Base-by-base conservation (phyloP, 2,797 vertebrate species). In the Girardinus metallicus region DNA sequence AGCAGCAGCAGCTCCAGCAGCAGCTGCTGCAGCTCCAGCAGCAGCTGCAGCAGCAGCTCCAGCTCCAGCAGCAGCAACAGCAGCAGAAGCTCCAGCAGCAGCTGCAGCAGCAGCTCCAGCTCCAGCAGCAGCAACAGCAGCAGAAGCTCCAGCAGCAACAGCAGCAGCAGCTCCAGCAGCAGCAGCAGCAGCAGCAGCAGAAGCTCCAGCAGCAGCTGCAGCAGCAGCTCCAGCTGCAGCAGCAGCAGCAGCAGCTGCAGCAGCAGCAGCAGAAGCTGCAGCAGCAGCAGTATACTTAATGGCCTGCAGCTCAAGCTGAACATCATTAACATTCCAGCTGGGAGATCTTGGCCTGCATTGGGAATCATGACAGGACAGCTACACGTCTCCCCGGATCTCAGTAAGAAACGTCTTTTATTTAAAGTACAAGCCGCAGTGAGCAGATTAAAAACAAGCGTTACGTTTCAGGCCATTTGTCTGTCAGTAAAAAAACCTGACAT, bases 261-360 rank as follows among this genome's bases (percentile, higher is more conserved):
- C n/a, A n/a, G n/a, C n/a, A n/a, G n/a, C n/a, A n/a, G n/a, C n/a
- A n/a, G n/a, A n/a, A n/a, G n/a, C n/a, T n/a, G n/a, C n/a, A n/a
- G 6, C 39, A 39, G 39, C 39, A 39, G 4, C 39, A 39, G 39
- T 5, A 1, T 8, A 41, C 66, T 77, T 57, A 75, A 86, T 85
- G 83, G 89, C 92, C 93, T 88, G 11, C 87, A 86, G 94, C 89
- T 74, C 78, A 87, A 26, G 87, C 82, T 87, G 62, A 29, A 87
- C 74, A 77, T 93, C 90, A 93, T 95, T 95, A 96, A 95, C 94
- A 96, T 96, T 96, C 95, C 94, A 94, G 89, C 86, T 90, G 90
- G 86, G 87, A 89, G 92, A 91, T 89, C 86, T 90, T 92, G 87
- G 86, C 91, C 90, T 85, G 90, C 85, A 36, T 72, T 75, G 70